Conservation (phyloP, 2,113 vertebrate genomes). For the Macaca nemestrina region DNA sequence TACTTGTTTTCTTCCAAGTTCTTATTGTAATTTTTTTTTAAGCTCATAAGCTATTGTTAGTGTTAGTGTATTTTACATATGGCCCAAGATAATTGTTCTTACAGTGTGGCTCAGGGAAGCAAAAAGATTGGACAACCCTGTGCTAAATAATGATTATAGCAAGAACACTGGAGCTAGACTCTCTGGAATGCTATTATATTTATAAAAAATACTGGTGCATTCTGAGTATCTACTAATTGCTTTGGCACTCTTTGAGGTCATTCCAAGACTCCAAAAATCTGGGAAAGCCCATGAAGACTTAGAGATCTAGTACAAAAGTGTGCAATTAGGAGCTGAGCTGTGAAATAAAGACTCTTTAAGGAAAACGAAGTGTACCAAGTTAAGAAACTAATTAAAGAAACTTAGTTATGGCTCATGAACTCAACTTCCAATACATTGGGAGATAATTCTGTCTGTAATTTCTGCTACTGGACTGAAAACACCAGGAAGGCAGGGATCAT, state of each 20-base stretch:
- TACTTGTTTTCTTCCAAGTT: background rate
- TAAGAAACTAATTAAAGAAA: slow-evolving; percentile 1
- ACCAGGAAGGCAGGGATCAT: background rate
- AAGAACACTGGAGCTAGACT: background rate
- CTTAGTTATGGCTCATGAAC: background rate
- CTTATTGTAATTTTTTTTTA: background rate
- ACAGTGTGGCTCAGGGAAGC: too few species aligned
- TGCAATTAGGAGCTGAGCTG: background rate
- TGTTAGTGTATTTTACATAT: too few species aligned
- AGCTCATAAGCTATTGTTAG: too few species aligned
- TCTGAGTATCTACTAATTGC: background rate
- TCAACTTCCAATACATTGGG: background rate
- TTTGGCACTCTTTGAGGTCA: background rate
- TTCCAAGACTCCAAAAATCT: background rate
- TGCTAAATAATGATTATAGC: background rate
- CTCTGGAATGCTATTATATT: background rate
- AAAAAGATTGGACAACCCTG: too few species aligned
- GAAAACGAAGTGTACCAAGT: background rate
- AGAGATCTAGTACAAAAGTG: background rate
- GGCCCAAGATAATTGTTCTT: too few species aligned
- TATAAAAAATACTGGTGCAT: background rate
- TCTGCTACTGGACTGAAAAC: background rate
- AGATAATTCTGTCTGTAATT: background rate
- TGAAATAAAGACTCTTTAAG: background rate
- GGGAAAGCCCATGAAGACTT: background rate